Conservation (phyloP, 2,797 vertebrate genomes). For the Semaprochilodus insignis region DNA sequence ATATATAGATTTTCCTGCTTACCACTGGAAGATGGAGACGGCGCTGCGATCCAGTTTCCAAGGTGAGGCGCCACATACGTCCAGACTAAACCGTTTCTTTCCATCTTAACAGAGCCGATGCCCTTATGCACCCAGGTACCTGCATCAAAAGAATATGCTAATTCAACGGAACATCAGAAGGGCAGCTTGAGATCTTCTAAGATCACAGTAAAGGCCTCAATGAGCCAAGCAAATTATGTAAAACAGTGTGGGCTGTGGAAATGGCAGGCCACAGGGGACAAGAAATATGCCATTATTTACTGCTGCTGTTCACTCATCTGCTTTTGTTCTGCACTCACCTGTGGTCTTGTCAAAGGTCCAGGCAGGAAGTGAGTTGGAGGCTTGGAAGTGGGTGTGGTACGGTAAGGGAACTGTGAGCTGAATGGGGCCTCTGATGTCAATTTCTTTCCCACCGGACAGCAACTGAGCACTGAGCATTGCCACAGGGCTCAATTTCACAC, state of each 20-base stretch:
- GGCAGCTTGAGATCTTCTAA: not conserved
- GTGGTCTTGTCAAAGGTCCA: conserved; percentile 90
- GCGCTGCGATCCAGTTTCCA: conserved; percentile 93
- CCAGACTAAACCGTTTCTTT: conserved; percentile 84
- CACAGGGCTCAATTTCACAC: conserved; percentile 83
- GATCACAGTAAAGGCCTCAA: not conserved
- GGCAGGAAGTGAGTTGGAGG: conserved; percentile 85
- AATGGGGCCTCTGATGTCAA: conserved; percentile 87
- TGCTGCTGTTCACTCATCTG: not conserved
- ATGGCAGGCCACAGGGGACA: not conserved
- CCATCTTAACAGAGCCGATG: conserved; percentile 81
- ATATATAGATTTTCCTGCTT: conserved; percentile 34
- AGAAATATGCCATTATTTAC: not conserved
- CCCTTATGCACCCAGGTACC: conserved; percentile 92
- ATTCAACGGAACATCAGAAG: not conserved
- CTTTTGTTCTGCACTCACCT: conserved; percentile 73
- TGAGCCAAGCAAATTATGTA: not conserved
- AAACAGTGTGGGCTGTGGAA: not conserved
- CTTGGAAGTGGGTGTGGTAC: conserved; percentile 69
- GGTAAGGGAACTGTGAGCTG: conserved; percentile 88
- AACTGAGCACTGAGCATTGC: conserved; percentile 85
- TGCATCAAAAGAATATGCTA: conserved; percentile 56
- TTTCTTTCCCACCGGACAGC: conserved; percentile 81
- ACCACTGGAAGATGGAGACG: conserved; percentile 84
- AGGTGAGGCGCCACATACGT: conserved; percentile 88